Evolutionary conservation across 2,888 invertebrate genomes (phyloP).

Genomic region (Drosophila suboccidentalis): DNA sequence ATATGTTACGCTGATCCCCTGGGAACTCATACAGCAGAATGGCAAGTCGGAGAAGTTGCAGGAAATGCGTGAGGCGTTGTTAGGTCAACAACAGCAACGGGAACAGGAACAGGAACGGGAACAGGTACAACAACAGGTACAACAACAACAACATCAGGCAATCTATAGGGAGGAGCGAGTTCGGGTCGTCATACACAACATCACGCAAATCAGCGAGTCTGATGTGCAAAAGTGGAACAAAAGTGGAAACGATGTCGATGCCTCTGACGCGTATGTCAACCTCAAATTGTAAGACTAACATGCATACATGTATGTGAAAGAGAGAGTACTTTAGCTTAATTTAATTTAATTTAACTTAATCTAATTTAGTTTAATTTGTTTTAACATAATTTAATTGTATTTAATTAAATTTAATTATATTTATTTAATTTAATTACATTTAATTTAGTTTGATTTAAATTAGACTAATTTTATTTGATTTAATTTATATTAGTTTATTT

Average conservation of each 20-base stretch:
- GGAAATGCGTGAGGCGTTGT: conserved; percentile 57
- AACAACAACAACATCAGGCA: conserved; percentile 44
- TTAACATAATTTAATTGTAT: too few species aligned
- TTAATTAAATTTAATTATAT: too few species aligned
- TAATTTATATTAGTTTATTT: too few species aligned
- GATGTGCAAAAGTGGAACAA: conserved; percentile 82
- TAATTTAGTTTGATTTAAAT: too few species aligned
- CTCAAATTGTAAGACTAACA: conserved; percentile 80
- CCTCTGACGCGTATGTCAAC: conserved; percentile 75
- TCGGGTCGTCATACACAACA: conserved; percentile 89
- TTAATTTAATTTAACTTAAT: too few species aligned
- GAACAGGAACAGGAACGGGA: conserved; percentile 6
- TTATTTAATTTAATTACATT: too few species aligned
- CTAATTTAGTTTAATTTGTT: too few species aligned
- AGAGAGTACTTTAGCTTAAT: too few species aligned
- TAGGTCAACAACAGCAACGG: conserved; percentile 52
- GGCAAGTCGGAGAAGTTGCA: conserved; percentile 78
- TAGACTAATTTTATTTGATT: too few species aligned
- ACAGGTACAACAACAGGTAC: conserved; percentile 13
- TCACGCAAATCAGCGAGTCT: conserved; percentile 87
- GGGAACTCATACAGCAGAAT: conserved; percentile 82
- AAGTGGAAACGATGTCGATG: conserved; percentile 49
- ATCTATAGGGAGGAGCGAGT: conserved; percentile 86
- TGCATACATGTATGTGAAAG: too few species aligned
- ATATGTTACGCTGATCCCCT: conserved; percentile 75